These are phyloP conservation scores for Sylvia atricapilla DNA, from an alignment of 2,113 vertebrate genomes.

Conservation along the genomic window DNA sequence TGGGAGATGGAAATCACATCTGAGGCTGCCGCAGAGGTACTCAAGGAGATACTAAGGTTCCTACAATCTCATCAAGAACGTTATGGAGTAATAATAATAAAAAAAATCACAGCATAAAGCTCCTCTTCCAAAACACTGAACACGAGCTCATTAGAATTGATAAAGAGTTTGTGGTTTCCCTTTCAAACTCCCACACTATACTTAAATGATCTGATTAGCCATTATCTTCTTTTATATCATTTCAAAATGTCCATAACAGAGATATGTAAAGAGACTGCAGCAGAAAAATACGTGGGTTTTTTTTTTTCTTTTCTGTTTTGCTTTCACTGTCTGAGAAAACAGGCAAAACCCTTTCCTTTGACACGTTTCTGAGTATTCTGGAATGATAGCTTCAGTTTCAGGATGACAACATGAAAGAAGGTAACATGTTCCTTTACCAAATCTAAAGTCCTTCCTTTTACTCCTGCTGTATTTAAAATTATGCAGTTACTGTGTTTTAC, in stretches of 20 bases:
- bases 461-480: neutral
- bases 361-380: slow-evolving; percentile 46
- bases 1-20: neutral
- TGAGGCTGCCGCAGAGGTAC: neutral
- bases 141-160: neutral
- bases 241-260: slow-evolving; percentile 32
- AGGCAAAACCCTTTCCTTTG: slow-evolving; percentile 42
- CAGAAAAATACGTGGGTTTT: neutral
- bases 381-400: slow-evolving; percentile 52
- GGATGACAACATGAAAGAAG: slow-evolving; percentile 52
- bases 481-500: neutral
- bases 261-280: neutral
- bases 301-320: slow-evolving; percentile 30
- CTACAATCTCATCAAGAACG: neutral
- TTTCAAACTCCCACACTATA: slow-evolving; percentile 40
- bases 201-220: slow-evolving; percentile 34
- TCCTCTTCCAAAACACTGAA: slow-evolving; percentile 11
- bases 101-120: neutral
- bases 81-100: neutral
- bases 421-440: neutral
- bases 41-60: neutral
- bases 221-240: slow-evolving; percentile 19
- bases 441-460: neutral
- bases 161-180: slow-evolving; percentile 41
- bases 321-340: slow-evolving; percentile 37